Conservation (phyloP, 1,140 invertebrate species). For the Nymphalis io region DNA sequence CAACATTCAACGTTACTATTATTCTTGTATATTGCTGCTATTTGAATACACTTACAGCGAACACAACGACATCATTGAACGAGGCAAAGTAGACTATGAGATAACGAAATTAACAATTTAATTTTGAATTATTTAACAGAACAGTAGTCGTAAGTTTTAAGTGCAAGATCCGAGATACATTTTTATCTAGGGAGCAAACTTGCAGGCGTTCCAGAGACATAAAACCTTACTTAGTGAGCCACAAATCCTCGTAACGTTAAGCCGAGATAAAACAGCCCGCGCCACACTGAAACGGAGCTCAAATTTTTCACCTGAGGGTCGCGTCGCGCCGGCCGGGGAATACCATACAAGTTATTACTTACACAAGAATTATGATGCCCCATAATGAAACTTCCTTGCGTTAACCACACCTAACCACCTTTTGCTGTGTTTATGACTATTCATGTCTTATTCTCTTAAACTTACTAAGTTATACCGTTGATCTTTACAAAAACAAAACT, state of each 20-base stretch:
- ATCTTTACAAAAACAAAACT: neutral
- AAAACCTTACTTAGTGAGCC: constrained; percentile 79
- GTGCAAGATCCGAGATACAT: constrained; percentile 61
- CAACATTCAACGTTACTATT: constrained; percentile 24
- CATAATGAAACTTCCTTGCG: constrained; percentile 68
- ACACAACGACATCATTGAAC: constrained; percentile 3
- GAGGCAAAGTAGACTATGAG: constrained; percentile 1
- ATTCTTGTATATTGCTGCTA: constrained; percentile 24
- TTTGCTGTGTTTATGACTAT: constrained; percentile 7
- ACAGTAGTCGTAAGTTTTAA: constrained; percentile 44
- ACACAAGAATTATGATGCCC: constrained; percentile 70
- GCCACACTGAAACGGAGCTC: constrained; percentile 63
- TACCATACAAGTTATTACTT: constrained; percentile 71
- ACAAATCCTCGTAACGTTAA: constrained; percentile 80
- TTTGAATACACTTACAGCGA: neutral
- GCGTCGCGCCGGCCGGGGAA: constrained; percentile 48
- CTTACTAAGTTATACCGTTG: neutral
- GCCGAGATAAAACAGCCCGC: constrained; percentile 78
- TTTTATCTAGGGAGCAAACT: constrained; percentile 75
- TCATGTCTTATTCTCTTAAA: neutral
- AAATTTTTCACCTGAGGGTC: constrained; percentile 77
- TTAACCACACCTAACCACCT: constrained; percentile 47
- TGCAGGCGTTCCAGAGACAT: constrained; percentile 71
- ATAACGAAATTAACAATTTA: constrained; percentile 32
- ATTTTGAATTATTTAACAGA: constrained; percentile 35